Evolutionary conservation across 2,797 vertebrate species (phyloP), one percentile per base, ranked within the genome.

Genomic region (Danio tinwini): DNA sequence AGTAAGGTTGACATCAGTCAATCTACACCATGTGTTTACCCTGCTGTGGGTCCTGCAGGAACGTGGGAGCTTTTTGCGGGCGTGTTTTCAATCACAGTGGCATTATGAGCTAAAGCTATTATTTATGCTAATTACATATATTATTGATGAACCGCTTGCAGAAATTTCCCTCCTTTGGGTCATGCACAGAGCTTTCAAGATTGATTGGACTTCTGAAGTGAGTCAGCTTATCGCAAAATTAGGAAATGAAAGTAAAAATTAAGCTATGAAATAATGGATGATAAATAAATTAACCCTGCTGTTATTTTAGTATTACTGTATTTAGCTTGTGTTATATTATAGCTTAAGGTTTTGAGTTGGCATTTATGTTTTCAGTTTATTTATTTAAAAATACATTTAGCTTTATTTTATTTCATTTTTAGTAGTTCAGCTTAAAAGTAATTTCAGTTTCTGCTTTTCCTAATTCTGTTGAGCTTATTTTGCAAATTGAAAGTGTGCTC

Each of bases 11-110:
- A 72, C 45, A 58, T 65, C 74, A 44, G 39, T 67, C 81, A 76
- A 65, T 76, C 58, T 50, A 14, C 47, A 53, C 12, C n/a, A 2
- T 61, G 58, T 68, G 62, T 82, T 72, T 74, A 61, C 68, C 50
- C 40, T 61, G 39, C 49, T 53, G 14, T n/a, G 0, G 49, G 52
- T 49, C 56, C 69, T 47, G 70, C 6, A 16, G 79, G 64, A 61
- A 65, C 13, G 47, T 11, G 10, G 56, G 55, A 49, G 39, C 29
- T 1, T 5, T 70, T n/a, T 74, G 81, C 58, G 69, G 80, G 77
- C 59, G 81, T 70, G 69, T 74, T 81, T 81, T 85, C 63, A 80
- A 82, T 74, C 69, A 70, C 6, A 13, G n/a, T 45, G 53, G 44
- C 19, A 61, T 69, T 70, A 77, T 80, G 40, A 76, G 61, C 49